Evolutionary conservation across 2,113 vertebrate species (phyloP).

Genomic region (Channa maculata): DNA sequence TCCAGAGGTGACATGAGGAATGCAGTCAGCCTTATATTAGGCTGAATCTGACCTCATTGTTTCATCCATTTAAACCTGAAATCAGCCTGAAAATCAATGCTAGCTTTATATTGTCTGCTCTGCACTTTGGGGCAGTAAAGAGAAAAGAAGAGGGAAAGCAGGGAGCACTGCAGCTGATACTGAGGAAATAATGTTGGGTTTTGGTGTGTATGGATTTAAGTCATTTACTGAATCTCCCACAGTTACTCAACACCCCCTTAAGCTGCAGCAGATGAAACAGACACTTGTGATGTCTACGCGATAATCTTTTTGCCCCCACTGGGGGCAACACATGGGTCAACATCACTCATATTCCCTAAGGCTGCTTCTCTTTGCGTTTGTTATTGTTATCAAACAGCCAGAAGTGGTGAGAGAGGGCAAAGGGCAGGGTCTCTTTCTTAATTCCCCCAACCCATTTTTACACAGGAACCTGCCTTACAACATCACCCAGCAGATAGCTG

Average conservation of each 20-base stretch:
- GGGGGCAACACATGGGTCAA: slow-evolving; percentile 45
- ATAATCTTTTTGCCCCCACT: slow-evolving; percentile 46
- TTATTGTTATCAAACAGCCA: slow-evolving; percentile 52
- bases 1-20: slow-evolving; percentile 8
- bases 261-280: slow-evolving; percentile 22
- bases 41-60: slow-evolving; percentile 23
- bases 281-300: slow-evolving; percentile 35
- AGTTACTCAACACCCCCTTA: slow-evolving; percentile 46
- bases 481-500: slow-evolving; percentile 9
- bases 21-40: slow-evolving; percentile 25
- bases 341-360: slow-evolving; percentile 38
- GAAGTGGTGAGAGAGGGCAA: slow-evolving; percentile 42
- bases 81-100: slow-evolving; percentile 50
- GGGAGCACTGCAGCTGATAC: slow-evolving; percentile 1
- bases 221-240: slow-evolving; percentile 38
- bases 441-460: slow-evolving; percentile 8
- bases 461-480: slow-evolving; percentile 41
- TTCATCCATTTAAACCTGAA: slow-evolving; percentile 50
- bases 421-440: slow-evolving; percentile 36
- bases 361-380: slow-evolving; percentile 20
- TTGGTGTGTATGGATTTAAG: slow-evolving; percentile 35
- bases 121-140: slow-evolving; percentile 5
- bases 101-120: slow-evolving; percentile 5
- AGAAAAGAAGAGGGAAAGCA: slow-evolving; percentile 8
- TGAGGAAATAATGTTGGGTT: slow-evolving; percentile 26